Base-by-base conservation (phyloP, 2,888 invertebrate species). In the Ectemnius lituratus region DNA sequence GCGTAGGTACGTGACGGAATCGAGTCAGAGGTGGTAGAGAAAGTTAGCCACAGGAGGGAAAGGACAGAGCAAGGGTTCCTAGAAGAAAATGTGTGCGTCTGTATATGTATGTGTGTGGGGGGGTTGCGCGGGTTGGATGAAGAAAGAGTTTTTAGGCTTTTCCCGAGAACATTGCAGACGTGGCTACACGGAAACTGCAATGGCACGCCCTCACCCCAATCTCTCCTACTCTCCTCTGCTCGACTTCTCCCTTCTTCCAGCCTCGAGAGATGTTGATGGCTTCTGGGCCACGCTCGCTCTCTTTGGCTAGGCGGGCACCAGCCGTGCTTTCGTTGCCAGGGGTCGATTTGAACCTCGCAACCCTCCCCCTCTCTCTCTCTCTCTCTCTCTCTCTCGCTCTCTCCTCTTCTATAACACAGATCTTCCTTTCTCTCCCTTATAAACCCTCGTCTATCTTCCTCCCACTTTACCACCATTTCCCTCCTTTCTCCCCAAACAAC, bases 301-400 rank as follows among this genome's bases (percentile, higher is more conserved):
- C 61, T 37, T 11, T 8, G 37, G 37, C 37, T 4, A 37, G 37
- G 66, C 37, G 69, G 46, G 47, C 37, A 62, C 46, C 63, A 45
- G 57, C 4, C 72, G 45, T 11, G 71, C 63, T 67, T 66, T 57
- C 73, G 75, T 73, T 64, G 65, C 67, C 75, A 60, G 76, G 73
- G 84, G 83, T 83, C 84, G 83, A 83, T 83, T 79, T 68, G 70
- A 70, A 80, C 56, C 76, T 71, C 65, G 70, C 70, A 80, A 60
- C 76, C 73, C 76, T 71, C 75, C 52, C 52, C 14, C n/a, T 16
- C n/a, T n/a, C n/a, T n/a, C n/a, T n/a, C n/a, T n/a, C n/a, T n/a
- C n/a, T n/a, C n/a, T n/a, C n/a, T n/a, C n/a, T n/a, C n/a, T n/a
- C n/a, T n/a, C n/a, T n/a, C n/a, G n/a, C n/a, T n/a, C n/a, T n/a